Base-by-base conservation (phyloP, 2,888 invertebrate species). In the Pandemis heparana region DNA sequence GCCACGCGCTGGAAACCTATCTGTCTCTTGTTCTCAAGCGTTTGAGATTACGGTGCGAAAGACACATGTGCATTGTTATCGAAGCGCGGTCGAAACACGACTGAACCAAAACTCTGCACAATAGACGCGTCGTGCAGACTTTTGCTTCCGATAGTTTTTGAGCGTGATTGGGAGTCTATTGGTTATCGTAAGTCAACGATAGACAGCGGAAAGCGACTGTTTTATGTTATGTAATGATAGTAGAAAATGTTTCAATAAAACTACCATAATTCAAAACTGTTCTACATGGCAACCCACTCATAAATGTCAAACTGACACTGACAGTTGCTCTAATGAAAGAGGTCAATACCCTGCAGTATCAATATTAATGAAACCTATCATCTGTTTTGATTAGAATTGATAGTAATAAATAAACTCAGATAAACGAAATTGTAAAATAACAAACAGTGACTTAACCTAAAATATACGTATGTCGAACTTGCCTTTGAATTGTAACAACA, bases 281-380 rank as follows among this genome's bases (percentile, higher is more conserved):
- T 61, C 5, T 16, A 61, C 10, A 41, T 61, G 61, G 39, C 39
- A 61, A 39, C 61, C 38, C n/a, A 39, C 5, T 2, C 3, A 16
- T 41, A 61, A 39, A 61, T 16, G 39, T 61, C 61, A 39, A 59
- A 18, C 12, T 56, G 23, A 60, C n/a, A 32, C 23, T 60, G 38
- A 48, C 48, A 48, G 48, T 48, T 48, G n/a, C 5, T 12, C 1
- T n/a, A 48, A 48, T n/a, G 48, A 38, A 48, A 48, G 48, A 38
- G 38, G 60, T 38, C 38, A 60, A 60, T 39, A 14, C 32, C 60
- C 60, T n/a, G 60, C 0, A 38, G 12, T 38, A 38, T 60, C 60
- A 60, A 60, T 60, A 60, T 14, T 32, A 32, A 32, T 32, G 4
- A 32, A 32, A 59, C 14, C 32, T 59, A 38, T 32, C 14, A 8